Conservation (phyloP, 2,888 invertebrate genomes). For the Ceriagrion tenellum region DNA sequence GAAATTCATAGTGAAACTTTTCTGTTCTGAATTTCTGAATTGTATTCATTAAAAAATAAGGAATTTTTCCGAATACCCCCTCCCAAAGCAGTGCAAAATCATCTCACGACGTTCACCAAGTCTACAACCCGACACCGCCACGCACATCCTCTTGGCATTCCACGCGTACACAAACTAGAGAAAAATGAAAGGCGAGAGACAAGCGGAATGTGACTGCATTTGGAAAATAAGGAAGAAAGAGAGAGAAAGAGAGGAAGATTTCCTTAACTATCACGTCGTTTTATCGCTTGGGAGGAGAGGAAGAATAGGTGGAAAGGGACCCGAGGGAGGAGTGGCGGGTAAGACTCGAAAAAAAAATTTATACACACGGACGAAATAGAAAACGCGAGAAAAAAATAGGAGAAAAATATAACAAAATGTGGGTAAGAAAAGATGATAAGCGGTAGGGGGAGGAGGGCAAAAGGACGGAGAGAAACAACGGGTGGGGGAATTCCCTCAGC, state of each 20-base stretch:
- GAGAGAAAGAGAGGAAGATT: not conserved
- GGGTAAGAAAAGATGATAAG: not conserved
- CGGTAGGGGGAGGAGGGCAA: no score
- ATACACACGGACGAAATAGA: not conserved
- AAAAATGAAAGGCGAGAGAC: not conserved
- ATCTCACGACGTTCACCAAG: no score
- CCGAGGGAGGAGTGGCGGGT: not conserved
- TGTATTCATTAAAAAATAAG: no score
- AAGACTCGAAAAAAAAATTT: not conserved
- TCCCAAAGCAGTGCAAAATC: no score
- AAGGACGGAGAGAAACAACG: not conserved
- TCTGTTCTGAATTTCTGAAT: no score
- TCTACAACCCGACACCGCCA: not conserved
- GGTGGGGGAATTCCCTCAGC: not conserved
- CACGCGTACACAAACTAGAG: not conserved
- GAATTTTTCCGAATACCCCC: no score
- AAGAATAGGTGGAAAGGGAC: not conserved
- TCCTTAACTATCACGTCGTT: not conserved
- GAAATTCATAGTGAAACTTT: no score
- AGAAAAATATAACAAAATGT: not conserved
- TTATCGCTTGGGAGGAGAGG: not conserved
- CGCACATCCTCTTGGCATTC: not conserved
- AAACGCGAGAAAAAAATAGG: not conserved
- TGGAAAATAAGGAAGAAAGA: not conserved
- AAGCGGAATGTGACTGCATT: not conserved